These are phyloP conservation scores for Coranthus polyacanthus DNA, from an alignment of 2,797 vertebrate genomes.

Conservation along the genomic window DNA sequence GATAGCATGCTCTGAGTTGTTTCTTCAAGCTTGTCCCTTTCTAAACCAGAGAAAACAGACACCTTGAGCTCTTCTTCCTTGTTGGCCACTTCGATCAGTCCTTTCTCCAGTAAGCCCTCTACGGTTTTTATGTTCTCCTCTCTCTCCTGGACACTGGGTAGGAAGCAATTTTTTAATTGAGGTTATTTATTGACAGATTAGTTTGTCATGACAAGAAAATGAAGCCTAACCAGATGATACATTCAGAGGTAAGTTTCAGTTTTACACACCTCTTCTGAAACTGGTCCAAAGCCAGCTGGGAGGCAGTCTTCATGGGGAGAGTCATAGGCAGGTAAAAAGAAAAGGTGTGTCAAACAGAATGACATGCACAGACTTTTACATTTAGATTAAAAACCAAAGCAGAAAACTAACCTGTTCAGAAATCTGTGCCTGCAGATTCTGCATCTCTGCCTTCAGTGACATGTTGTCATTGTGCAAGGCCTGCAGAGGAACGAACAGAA, in stretches of 20 bases:
- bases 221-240: slow-evolving; percentile 3
- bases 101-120: slow-evolving; percentile 92
- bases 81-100: slow-evolving; percentile 96
- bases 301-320: slow-evolving; percentile 67
- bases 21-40: too few species aligned
- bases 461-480: slow-evolving; percentile 93
- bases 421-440: slow-evolving; percentile 91
- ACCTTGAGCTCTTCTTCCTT: slow-evolving; percentile 95
- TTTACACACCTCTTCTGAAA: slow-evolving; percentile 92
- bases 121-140: slow-evolving; percentile 96
- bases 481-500: slow-evolving; percentile 72
- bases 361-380: not conserved
- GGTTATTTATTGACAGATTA: not conserved
- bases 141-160: slow-evolving; percentile 88
- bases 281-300: slow-evolving; percentile 88
- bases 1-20: not conserved
- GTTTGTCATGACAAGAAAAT: slow-evolving; percentile 4
- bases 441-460: slow-evolving; percentile 91
- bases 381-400: not conserved
- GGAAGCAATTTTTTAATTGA: slow-evolving; percentile 8
- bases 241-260: slow-evolving; percentile 8
- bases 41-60: slow-evolving; percentile 10
- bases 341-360: slow-evolving; percentile 36
- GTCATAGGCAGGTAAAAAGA: slow-evolving; percentile 25
- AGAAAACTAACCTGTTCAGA: slow-evolving; percentile 90